Evolutionary conservation across 2,797 vertebrate species (phyloP), one percentile per base, ranked within the genome.

Genomic region (Tolypeutes matacus): DNA sequence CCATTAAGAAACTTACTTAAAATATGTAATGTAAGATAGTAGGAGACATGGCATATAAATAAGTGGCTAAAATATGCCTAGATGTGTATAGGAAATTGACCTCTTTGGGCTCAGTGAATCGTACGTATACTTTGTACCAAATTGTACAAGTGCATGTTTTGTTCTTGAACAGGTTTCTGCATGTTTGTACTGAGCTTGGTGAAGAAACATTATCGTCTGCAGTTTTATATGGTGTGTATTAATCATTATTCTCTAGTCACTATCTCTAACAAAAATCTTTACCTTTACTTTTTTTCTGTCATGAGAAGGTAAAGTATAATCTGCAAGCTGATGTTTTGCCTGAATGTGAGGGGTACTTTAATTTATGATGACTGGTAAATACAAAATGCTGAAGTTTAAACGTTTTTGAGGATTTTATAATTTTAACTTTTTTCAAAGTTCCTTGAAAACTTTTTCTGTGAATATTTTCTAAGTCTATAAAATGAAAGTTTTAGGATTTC

Each of bases 151-250:
- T 58, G 96, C 97, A 97, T 98, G 97, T 98, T 98, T 97, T 98
- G 94, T 98, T 98, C 98, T 99, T 98, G 97, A 95, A 94, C 99
- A 99, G 99, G 99, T 98, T 99, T 99, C 99, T 99, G 99, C 99
- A 99, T 99, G 99, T 99, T 99, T 99, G 99, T 99, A 96, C 98
- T 99, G 99, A 99, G 99, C 98, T 99, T 99, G 99, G 99, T 99
- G 99, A 99, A 99, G 99, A 99, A 99, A 98, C 99, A 99, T 97
- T 99, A 99, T 98, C 99, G 99, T 96, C 99, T 99, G 98, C 99
- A 99, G 98, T 99, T 99, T 99, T 99, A 99, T 97, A 99, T 99
- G 99, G 99, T 99, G 98, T 98, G 99, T 99, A 99, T 99, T 98
- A 97, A 95, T 85, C 73, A 53, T 94, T 96, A 92, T 91, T 84